phyloP scores from a whole-genome alignment of 1,140 invertebrate species.

The Zaprionus taronus region DNA sequence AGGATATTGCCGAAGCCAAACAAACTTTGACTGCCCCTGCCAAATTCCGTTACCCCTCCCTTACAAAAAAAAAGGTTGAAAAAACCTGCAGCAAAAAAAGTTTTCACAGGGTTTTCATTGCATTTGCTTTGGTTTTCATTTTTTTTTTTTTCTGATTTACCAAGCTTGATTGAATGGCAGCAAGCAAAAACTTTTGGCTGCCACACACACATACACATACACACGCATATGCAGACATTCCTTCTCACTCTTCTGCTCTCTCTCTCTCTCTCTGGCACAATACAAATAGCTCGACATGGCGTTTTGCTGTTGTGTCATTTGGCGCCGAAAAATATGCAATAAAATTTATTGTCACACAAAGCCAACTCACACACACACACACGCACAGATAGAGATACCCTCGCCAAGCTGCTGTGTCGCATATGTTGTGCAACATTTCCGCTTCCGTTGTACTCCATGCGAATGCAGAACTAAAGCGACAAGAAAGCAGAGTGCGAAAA shows the following conservation, averaged over 20 bases:
- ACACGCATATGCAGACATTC: background rate
- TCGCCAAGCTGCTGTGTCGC: constrained; percentile 51
- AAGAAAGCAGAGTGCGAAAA: constrained; percentile 38
- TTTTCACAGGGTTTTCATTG: constrained; percentile 40
- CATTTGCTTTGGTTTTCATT: constrained; percentile 62
- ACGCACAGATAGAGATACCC: constrained; percentile 6
- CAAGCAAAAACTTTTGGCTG: constrained; percentile 35
- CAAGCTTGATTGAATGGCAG: constrained; percentile 66
- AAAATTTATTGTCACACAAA: constrained; percentile 72
- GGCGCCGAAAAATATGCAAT: constrained; percentile 80
- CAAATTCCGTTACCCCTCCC: constrained; percentile 23
- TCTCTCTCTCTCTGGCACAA: background rate
- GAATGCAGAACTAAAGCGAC: constrained; percentile 12
- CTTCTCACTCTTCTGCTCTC: background rate
- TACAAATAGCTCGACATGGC: constrained; percentile 19
- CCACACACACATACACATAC: constrained; percentile 8
- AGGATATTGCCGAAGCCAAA: constrained; percentile 77
- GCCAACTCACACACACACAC: constrained; percentile 1
- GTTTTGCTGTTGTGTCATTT: constrained; percentile 50
- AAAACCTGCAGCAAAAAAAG: constrained; percentile 15
- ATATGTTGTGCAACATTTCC: constrained; percentile 82
- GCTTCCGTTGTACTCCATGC: constrained; percentile 57
- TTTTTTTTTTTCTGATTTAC: constrained; percentile 48
- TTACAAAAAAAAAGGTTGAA: constrained; percentile 18
- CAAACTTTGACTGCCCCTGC: constrained; percentile 74